Evolutionary conservation across 2,113 vertebrate species (phyloP).

Genomic region (Salvelinus sp.): DNA sequence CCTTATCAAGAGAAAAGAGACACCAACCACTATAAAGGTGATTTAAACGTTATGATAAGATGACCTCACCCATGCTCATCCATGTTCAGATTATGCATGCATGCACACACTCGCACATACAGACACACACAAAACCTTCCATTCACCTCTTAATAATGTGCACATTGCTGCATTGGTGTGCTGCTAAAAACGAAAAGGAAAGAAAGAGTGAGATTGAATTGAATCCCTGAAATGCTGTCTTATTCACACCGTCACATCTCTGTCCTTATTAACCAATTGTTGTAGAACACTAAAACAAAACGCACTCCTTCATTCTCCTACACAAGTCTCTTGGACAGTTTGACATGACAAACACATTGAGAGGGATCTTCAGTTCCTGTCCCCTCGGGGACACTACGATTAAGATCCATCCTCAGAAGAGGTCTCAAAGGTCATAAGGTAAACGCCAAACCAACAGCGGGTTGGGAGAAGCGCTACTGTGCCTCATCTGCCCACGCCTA

Average conservation of each 20-base stretch:
- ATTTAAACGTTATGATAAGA: background rate
- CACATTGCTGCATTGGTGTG: background rate
- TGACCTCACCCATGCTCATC: background rate
- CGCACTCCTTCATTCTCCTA: background rate
- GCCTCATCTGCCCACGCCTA: slow-evolving; percentile 39
- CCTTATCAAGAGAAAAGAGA: background rate
- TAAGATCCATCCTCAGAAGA: background rate
- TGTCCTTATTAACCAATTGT: slow-evolving; percentile 56
- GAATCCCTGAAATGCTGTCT: slow-evolving; percentile 34
- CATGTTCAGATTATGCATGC: background rate
- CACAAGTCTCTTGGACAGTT: background rate
- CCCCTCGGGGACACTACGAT: background rate
- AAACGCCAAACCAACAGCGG: background rate
- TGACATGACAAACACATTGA: background rate
- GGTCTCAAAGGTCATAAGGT: background rate
- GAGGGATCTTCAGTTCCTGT: background rate
- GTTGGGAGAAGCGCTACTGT: slow-evolving; percentile 1
- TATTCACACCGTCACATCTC: slow-evolving; percentile 42
- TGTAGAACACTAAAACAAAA: slow-evolving; percentile 50
- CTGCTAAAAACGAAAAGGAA: background rate
- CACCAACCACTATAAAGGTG: background rate
- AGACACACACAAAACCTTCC: background rate
- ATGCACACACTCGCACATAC: background rate
- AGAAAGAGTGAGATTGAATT: background rate
- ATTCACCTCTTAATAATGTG: background rate